Conservation (phyloP, 2,888 invertebrate genomes). For the Agelastica alni region DNA sequence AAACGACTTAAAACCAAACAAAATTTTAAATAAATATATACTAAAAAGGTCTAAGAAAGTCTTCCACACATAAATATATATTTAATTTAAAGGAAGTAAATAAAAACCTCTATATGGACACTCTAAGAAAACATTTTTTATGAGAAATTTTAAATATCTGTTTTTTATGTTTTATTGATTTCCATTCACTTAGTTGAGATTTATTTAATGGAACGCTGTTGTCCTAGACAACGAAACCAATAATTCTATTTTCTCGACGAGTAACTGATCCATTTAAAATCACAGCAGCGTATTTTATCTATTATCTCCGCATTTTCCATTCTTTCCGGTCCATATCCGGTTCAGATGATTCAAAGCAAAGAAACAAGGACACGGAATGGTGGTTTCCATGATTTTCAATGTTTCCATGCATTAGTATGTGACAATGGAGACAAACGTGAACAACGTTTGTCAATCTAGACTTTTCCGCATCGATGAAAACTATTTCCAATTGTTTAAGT, state of each 20-base stretch:
- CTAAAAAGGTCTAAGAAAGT: too few species aligned
- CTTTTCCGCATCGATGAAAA: conserved; percentile 54
- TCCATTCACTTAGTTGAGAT: too few species aligned
- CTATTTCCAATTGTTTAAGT: conserved; percentile 34
- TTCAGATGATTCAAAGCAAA: conserved; percentile 5
- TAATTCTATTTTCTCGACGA: not conserved
- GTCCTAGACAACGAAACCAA: too few species aligned
- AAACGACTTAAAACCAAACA: too few species aligned
- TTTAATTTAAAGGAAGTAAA: too few species aligned
- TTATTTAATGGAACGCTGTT: too few species aligned
- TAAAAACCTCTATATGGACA: too few species aligned
- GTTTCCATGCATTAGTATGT: conserved; percentile 46
- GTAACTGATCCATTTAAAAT: conserved; percentile 7
- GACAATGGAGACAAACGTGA: conserved; percentile 52
- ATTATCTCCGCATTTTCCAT: conserved; percentile 16
- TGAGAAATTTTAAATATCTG: too few species aligned
- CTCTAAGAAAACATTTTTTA: too few species aligned
- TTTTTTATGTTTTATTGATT: too few species aligned
- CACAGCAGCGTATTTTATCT: conserved; percentile 17
- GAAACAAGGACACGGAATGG: conserved; percentile 8
- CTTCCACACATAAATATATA: too few species aligned
- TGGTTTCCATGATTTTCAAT: conserved; percentile 6
- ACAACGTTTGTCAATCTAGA: conserved; percentile 55
- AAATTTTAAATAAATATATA: too few species aligned
- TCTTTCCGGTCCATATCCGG: conserved; percentile 22